These are phyloP conservation scores for Tiliacea citrago DNA, from an alignment of 2,888 invertebrate species.

Conservation along the genomic window DNA sequence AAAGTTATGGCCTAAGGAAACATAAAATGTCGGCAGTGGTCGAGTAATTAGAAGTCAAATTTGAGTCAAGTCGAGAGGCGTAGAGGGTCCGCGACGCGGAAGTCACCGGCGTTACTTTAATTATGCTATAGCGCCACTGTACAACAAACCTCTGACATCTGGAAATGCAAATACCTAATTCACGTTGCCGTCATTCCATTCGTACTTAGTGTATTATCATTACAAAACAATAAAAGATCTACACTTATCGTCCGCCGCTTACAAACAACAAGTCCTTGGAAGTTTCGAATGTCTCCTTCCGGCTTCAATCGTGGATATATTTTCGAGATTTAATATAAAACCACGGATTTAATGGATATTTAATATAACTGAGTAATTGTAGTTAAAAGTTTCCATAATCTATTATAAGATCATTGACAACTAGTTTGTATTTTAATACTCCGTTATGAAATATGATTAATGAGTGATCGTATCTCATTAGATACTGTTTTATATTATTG, in stretches of 20 bases:
- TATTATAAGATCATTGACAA: slow-evolving; percentile 28
- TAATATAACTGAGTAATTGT: slow-evolving; percentile 42
- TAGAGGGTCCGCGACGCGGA: slow-evolving; percentile 74
- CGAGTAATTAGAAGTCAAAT: slow-evolving; percentile 87
- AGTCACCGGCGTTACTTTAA: slow-evolving; percentile 63
- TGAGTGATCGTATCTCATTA: slow-evolving; percentile 47
- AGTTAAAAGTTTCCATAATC: slow-evolving; percentile 33
- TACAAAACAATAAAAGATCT: slow-evolving; percentile 66
- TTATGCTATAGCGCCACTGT: slow-evolving; percentile 48
- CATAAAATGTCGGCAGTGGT: slow-evolving; percentile 84
- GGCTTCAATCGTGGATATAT: slow-evolving; percentile 54
- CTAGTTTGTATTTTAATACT: slow-evolving; percentile 34
- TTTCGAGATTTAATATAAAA: slow-evolving; percentile 56
- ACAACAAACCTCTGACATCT: slow-evolving; percentile 25
- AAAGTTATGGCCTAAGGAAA: slow-evolving; percentile 87
- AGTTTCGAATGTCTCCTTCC: slow-evolving; percentile 61
- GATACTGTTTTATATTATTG: slow-evolving; percentile 43
- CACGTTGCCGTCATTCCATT: slow-evolving; percentile 30
- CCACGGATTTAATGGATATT: slow-evolving; percentile 51
- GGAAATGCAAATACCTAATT: slow-evolving; percentile 41
- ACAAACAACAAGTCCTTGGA: slow-evolving; percentile 59
- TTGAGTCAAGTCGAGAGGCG: slow-evolving; percentile 78
- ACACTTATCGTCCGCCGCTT: slow-evolving; percentile 53
- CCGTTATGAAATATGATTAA: slow-evolving; percentile 50
- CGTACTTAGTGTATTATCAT: slow-evolving; percentile 57